Percentiles rank a stretch among this genome's conserved stretches.
These are phyloP conservation scores for Tupiocoris notatus DNA, from an alignment of 2,888 invertebrate species.

Conservation along the genomic window DNA sequence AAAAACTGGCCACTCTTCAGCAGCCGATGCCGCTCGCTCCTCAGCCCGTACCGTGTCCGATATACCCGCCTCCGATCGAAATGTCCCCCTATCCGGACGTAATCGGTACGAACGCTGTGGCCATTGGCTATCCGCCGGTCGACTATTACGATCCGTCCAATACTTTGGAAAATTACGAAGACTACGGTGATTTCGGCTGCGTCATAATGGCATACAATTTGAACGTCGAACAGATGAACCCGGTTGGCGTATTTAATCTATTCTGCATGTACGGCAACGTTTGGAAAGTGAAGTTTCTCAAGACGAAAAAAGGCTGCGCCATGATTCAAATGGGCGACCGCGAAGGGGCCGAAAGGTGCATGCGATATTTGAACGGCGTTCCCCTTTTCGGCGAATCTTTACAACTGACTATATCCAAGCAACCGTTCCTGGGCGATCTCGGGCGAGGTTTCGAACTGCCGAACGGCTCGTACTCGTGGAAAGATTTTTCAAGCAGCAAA, in stretches of 20 bases:
- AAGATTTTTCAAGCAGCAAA: constrained; percentile 33
- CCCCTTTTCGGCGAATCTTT: constrained; percentile 14
- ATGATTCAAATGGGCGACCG: constrained; percentile 38
- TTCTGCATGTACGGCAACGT: constrained; percentile 37
- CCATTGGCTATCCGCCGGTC: background rate
- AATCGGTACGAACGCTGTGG: background rate
- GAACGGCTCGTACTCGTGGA: constrained; percentile 29
- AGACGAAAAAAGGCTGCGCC: constrained; percentile 26
- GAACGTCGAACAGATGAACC: constrained; percentile 15
- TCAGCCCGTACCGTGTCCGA: background rate
- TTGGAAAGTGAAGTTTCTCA: constrained; percentile 30
- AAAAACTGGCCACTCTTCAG: background rate
- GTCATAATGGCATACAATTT: constrained; percentile 35
- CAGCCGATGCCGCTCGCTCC: background rate
- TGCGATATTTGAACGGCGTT: constrained; percentile 13
- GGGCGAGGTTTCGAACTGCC: constrained; percentile 30
- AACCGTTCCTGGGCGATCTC: constrained; percentile 25
- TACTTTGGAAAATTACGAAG: constrained; percentile 14
- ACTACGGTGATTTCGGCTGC: constrained; percentile 18
- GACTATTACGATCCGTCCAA: background rate
- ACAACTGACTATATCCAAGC: constrained; percentile 25
- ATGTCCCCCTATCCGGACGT: background rate
- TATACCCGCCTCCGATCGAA: background rate
- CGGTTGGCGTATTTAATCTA: constrained; percentile 19
- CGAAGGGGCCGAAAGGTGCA: constrained; percentile 29